These are phyloP conservation scores for Raja brachyura DNA, from an alignment of 2,113 vertebrate species.

Conservation along the genomic window DNA sequence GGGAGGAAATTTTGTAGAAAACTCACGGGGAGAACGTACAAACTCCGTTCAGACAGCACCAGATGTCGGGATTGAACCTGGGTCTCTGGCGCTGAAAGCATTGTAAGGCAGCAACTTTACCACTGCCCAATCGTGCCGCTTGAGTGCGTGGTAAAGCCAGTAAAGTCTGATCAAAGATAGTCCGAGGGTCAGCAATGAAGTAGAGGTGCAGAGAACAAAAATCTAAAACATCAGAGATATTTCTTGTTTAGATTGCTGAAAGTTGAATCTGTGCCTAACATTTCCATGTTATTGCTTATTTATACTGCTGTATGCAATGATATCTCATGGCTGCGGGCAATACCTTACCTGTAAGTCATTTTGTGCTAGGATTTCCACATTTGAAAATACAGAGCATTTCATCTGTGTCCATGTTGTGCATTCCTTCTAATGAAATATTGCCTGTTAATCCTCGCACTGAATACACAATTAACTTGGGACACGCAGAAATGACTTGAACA, in stretches of 20 bases:
- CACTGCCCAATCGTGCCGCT: too few relatives aligned
- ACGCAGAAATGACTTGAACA: not conserved
- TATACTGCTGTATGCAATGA: not conserved
- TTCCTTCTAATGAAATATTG: not conserved
- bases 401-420: constrained; percentile 13
- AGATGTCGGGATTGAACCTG: too few relatives aligned
- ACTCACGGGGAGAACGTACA: too few relatives aligned
- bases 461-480: not conserved
- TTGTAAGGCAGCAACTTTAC: too few relatives aligned
- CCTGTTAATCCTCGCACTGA: not conserved
- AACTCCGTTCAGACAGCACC: too few relatives aligned
- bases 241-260: not conserved
- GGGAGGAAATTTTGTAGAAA: too few relatives aligned
- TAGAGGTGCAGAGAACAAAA: not conserved
- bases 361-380: not conserved
- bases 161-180: too few relatives aligned
- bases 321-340: not conserved
- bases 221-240: not conserved
- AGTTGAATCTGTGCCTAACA: not conserved
- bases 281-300: not conserved
- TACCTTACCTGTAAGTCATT: not conserved
- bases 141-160: too few relatives aligned
- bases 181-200: too few relatives aligned
- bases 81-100: too few relatives aligned
- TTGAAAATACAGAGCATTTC: not conserved